A percentile compares a stretch with the other conserved stretches of the same genome.
Conservation (phyloP, 2,888 invertebrate genomes). For the Orthosia gracilis region DNA sequence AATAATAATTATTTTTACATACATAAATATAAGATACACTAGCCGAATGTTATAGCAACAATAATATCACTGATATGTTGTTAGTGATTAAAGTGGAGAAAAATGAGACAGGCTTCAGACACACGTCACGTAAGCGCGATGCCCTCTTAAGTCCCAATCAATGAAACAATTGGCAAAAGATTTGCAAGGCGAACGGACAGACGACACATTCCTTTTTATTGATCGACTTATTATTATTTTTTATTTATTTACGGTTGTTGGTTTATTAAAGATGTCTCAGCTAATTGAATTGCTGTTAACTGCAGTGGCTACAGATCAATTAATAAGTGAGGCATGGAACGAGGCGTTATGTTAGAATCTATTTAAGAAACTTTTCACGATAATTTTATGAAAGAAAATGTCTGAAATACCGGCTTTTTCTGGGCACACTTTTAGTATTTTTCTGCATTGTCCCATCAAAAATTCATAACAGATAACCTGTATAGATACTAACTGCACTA, state of each 20-base stretch:
- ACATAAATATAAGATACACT: no score
- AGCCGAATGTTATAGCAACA: neutral
- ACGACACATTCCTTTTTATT: constrained; percentile 27
- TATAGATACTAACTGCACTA: neutral
- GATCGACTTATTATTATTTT: constrained; percentile 17
- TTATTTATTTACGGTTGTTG: neutral
- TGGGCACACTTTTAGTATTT: constrained; percentile 1
- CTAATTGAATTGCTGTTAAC: constrained; percentile 8
- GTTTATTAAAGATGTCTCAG: constrained; percentile 16
- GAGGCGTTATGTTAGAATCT: neutral
- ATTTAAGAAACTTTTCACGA: neutral
- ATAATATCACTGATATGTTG: neutral
- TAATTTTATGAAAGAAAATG: neutral
- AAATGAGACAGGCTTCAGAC: constrained; percentile 11
- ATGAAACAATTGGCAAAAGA: constrained; percentile 42
- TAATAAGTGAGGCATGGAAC: neutral
- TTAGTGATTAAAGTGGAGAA: neutral
- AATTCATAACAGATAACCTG: neutral
- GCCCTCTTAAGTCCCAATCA: constrained; percentile 34
- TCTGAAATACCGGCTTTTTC: neutral
- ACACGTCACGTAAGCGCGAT: constrained; percentile 18
- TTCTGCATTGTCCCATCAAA: neutral
- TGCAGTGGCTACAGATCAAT: constrained; percentile 12
- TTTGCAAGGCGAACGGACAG: constrained; percentile 23
- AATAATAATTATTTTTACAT: no score